These are phyloP conservation scores for Nestor notabilis DNA, from an alignment of 2,113 vertebrate genomes.

Conservation along the genomic window DNA sequence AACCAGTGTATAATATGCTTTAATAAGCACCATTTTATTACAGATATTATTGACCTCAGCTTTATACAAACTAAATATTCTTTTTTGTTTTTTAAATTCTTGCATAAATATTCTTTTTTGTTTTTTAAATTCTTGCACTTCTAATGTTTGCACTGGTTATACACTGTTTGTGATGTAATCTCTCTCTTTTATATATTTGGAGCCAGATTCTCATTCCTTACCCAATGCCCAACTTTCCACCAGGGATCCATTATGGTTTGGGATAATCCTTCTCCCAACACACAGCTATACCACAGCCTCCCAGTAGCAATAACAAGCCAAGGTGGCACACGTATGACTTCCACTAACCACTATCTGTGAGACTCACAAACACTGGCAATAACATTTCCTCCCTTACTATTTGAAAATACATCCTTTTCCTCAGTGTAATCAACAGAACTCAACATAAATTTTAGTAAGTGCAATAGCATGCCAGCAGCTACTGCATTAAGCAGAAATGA, in stretches of 20 bases:
- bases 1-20: neutral
- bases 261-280: constrained; percentile 21
- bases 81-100: neutral
- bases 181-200: neutral
- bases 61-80: neutral
- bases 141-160: neutral
- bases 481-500: neutral
- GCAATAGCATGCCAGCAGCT: neutral
- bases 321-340: neutral
- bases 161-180: neutral
- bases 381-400: neutral
- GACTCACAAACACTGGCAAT: neutral
- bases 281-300: constrained; percentile 19
- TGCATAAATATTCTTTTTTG: accelerated
- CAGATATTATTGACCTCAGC: neutral
- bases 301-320: neutral
- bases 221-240: neutral
- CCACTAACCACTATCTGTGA: neutral
- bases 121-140: neutral
- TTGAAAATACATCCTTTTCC: neutral
- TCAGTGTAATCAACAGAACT: neutral
- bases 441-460: neutral
- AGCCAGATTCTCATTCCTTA: neutral
- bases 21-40: neutral
- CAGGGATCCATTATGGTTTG: constrained; percentile 40